phyloP scores from a whole-genome alignment of 2,888 invertebrate genomes.

The Diloba caeruleocephala region DNA sequence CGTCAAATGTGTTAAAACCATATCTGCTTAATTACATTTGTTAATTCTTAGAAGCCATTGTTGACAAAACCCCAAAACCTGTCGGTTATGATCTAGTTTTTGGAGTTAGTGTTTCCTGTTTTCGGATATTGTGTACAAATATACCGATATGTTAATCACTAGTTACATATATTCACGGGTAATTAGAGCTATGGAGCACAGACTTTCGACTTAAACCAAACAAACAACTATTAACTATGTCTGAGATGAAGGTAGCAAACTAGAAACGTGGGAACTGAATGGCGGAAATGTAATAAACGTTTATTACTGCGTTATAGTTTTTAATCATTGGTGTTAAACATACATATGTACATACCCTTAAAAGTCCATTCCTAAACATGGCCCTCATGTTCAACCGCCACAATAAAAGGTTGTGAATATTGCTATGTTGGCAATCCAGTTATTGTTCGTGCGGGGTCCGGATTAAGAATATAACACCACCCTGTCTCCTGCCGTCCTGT shows the following conservation, averaged over 20 bases:
- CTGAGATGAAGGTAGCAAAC: constrained; percentile 8
- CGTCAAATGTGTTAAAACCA: constrained; percentile 37
- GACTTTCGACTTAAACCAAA: constrained; percentile 35
- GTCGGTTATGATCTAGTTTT: constrained; percentile 32
- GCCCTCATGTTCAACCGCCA: too few species aligned
- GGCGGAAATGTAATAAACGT: background rate
- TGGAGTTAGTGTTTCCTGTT: constrained; percentile 39
- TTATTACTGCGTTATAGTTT: background rate
- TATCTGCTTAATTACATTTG: constrained; percentile 22
- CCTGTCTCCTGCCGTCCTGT: too few species aligned
- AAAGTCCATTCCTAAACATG: too few species aligned
- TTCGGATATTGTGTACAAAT: background rate
- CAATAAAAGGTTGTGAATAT: too few species aligned
- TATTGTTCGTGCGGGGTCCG: too few species aligned
- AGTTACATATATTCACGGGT: constrained; percentile 30
- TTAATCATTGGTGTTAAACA: too few species aligned
- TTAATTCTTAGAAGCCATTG: constrained; percentile 36
- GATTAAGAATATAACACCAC: too few species aligned
- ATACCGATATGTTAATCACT: constrained; percentile 29
- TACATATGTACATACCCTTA: too few species aligned
- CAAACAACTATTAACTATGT: constrained; percentile 31
- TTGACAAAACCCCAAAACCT: constrained; percentile 17
- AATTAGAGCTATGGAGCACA: constrained; percentile 23
- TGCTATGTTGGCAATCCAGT: too few species aligned
- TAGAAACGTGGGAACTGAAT: constrained; percentile 19